Percentiles rank a stretch among this genome's conserved stretches.
Evolutionary conservation across 2,888 invertebrate species (phyloP).

Genomic region (Idaea straminata): DNA sequence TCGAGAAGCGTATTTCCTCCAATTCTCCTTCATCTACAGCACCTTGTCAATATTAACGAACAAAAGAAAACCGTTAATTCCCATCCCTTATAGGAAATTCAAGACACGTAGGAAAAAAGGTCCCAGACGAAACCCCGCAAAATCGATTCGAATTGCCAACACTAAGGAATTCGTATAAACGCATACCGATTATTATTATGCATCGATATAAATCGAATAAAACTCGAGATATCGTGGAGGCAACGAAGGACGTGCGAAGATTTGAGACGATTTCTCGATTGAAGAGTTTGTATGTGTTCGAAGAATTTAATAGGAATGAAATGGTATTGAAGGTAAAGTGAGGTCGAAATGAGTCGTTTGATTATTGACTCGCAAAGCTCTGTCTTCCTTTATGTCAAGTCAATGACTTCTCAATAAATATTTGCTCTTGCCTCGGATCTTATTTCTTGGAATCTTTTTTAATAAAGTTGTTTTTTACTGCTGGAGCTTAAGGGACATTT

Average conservation of each 20-base stretch:
- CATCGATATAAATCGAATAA: conserved; percentile 34
- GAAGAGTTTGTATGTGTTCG: conserved; percentile 22
- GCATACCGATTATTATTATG: conserved; percentile 36
- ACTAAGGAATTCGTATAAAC: conserved; percentile 32
- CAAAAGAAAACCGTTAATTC: conserved; percentile 31
- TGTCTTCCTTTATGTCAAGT: not conserved
- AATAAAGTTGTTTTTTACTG: not conserved
- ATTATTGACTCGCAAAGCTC: not conserved
- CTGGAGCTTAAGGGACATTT: no score
- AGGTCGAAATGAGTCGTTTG: conserved; percentile 5
- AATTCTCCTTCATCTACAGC: not conserved
- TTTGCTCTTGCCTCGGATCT: not conserved
- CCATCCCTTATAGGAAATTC: conserved; percentile 22
- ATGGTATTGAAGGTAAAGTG: conserved; percentile 5
- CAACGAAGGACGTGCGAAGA: conserved; percentile 25
- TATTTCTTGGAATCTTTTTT: not conserved
- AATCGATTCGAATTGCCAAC: conserved; percentile 28
- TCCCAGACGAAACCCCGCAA: conserved; percentile 22
- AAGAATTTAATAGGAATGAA: conserved; percentile 26
- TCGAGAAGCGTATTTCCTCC: conserved; percentile 3
- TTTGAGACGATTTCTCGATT: conserved; percentile 28
- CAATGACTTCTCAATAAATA: not conserved
- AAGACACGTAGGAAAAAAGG: conserved; percentile 31
- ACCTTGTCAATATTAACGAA: conserved; percentile 23
- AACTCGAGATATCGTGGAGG: conserved; percentile 27